Conservation (phyloP, 2,113 vertebrate species). For the Bombycilla garrulus region DNA sequence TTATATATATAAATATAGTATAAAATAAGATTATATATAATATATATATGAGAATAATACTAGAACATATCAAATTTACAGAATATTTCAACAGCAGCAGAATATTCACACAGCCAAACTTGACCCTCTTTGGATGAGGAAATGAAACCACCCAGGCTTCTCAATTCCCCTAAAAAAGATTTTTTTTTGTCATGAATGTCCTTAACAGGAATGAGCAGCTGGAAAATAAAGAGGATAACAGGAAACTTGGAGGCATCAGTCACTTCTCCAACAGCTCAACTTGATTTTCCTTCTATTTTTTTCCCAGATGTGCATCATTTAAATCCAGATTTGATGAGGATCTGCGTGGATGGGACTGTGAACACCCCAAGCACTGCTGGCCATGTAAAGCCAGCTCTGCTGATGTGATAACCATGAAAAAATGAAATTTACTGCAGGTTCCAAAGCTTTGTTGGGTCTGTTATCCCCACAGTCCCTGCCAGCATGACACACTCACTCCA, state of each 20-base stretch:
- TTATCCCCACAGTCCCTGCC: neutral
- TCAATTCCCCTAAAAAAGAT: neutral
- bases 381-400: neutral
- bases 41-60: no score
- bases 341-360: neutral
- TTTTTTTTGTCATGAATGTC: neutral
- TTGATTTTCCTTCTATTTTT: neutral
- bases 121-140: neutral
- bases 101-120: fast-evolving
- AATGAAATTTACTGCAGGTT: neutral
- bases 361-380: neutral
- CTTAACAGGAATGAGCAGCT: neutral
- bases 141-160: neutral
- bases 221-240: neutral
- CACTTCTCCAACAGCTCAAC: neutral
- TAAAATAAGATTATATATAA: no score
- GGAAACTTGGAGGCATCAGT: neutral
- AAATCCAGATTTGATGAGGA: neutral
- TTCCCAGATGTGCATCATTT: neutral
- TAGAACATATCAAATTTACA: no score
- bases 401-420: neutral
- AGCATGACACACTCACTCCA: neutral
- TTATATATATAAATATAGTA: no score
- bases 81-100: neutral
- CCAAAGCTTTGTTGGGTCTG: neutral